Conservation (phyloP, 2,888 invertebrate species). For the Xylocampa areola region DNA sequence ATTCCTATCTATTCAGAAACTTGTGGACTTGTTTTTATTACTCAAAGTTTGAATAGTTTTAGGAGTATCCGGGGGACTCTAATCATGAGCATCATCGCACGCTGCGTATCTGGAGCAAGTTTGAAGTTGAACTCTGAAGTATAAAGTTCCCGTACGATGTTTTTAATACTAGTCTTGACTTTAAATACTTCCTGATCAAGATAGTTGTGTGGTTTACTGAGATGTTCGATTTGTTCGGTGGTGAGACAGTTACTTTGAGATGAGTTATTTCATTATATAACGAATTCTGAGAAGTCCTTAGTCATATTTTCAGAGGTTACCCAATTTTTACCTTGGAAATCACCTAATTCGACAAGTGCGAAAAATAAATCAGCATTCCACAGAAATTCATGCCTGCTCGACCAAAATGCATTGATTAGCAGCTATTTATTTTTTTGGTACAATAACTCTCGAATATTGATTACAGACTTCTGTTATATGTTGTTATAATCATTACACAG, state of each 20-base stretch:
- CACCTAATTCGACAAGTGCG: too few relatives aligned
- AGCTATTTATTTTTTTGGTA: too few relatives aligned
- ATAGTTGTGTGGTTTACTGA: slow-evolving; percentile 12
- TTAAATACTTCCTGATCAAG: slow-evolving; percentile 19
- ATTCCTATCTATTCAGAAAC: slow-evolving; percentile 27
- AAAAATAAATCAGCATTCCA: too few relatives aligned
- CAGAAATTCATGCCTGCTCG: too few relatives aligned
- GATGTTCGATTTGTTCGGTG: neutral
- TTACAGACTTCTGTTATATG: too few relatives aligned
- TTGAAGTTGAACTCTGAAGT: slow-evolving; percentile 39
- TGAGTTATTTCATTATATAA: too few relatives aligned
- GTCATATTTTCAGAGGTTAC: too few relatives aligned
- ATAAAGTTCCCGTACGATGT: slow-evolving; percentile 28
- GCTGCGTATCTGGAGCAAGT: slow-evolving; percentile 32
- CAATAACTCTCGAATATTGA: too few relatives aligned
- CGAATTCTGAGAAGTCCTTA: too few relatives aligned
- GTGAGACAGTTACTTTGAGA: neutral
- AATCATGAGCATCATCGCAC: slow-evolving; percentile 52
- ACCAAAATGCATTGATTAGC: too few relatives aligned
- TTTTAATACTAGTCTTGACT: slow-evolving; percentile 27
- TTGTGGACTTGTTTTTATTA: slow-evolving; percentile 48
- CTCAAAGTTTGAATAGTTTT: slow-evolving; percentile 50
- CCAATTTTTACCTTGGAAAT: too few relatives aligned
- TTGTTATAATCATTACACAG: too few relatives aligned
- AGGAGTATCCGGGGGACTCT: slow-evolving; percentile 39